Evolutionary conservation across 23 tunicate genomes (phyloP).

Genomic region (Ascidia mentula): DNA sequence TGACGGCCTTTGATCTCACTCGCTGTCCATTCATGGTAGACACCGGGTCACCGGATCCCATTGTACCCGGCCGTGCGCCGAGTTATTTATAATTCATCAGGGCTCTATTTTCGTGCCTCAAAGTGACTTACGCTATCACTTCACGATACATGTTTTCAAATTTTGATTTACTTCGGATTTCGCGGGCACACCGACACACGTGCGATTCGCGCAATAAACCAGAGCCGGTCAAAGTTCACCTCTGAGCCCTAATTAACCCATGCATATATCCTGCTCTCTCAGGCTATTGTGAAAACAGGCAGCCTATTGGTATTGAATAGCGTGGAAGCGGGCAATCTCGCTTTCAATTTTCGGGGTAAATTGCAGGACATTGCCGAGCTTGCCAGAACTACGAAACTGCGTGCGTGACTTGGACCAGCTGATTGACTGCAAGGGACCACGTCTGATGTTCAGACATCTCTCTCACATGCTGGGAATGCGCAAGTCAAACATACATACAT

Average conservation of each 20-base stretch:
- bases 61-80: background rate
- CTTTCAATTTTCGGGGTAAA: slow-evolving; percentile 9
- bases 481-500: no score
- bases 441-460: background rate
- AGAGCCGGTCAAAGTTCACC: slow-evolving; percentile 1
- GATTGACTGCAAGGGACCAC: background rate
- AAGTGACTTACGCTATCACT: no score
- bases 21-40: no score
- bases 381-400: background rate
- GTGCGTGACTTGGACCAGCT: slow-evolving; percentile 6
- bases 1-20: background rate
- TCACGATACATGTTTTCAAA: no score
- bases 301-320: background rate
- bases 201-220: background rate
- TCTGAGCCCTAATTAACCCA: no score
- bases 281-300: no score
- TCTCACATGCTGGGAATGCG: no score
- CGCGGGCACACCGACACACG: no score
- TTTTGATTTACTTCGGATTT: no score
- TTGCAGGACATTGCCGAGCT: background rate
- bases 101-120: background rate
- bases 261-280: no score
- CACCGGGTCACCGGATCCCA: background rate
- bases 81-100: background rate
- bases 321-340: slow-evolving; percentile 5